A percentile compares a stretch with the other conserved stretches of the same genome.
Evolutionary conservation across 2,797 vertebrate genomes (phyloP).

Genomic region (Strix occidentalis): DNA sequence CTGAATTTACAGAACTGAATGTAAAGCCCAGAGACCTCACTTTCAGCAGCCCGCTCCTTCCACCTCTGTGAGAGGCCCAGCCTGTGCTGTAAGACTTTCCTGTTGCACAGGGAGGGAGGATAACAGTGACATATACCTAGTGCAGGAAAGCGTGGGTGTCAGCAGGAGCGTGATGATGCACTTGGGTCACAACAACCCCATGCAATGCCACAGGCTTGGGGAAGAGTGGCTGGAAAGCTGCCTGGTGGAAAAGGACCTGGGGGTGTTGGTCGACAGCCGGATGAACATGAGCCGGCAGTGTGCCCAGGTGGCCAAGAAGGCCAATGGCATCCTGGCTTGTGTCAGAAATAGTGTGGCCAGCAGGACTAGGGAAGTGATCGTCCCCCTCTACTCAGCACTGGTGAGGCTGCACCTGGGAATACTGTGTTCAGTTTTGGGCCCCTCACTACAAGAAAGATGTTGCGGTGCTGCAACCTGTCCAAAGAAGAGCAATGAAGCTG

Average conservation of each 20-base stretch:
- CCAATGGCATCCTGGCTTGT: background rate
- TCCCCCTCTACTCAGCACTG: fast-evolving
- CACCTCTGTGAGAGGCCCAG: background rate
- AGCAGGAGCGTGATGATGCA: background rate
- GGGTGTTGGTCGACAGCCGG: fast-evolving
- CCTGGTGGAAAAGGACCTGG: background rate
- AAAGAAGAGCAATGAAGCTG: fast-evolving
- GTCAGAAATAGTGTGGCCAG: background rate
- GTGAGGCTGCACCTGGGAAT: too few relatives aligned
- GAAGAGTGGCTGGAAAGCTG: background rate
- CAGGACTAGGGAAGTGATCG: background rate
- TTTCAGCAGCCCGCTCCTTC: background rate
- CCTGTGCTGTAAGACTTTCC: background rate
- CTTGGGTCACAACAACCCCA: background rate
- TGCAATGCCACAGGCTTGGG: background rate
- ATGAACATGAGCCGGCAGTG: too few relatives aligned
- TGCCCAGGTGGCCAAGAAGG: background rate
- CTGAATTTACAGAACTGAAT: background rate
- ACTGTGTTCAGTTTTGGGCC: background rate
- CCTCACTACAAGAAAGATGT: background rate
- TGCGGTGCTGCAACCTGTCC: background rate
- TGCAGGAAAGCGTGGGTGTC: background rate
- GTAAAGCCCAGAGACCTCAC: background rate
- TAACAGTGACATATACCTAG: background rate
- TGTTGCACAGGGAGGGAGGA: background rate